A percentile compares a stretch with the other conserved stretches of the same genome.
phyloP scores from a whole-genome alignment of 30 jellyfish, hydroid and myxozoan species.

The Hydractinia symbiolongicarpus region DNA sequence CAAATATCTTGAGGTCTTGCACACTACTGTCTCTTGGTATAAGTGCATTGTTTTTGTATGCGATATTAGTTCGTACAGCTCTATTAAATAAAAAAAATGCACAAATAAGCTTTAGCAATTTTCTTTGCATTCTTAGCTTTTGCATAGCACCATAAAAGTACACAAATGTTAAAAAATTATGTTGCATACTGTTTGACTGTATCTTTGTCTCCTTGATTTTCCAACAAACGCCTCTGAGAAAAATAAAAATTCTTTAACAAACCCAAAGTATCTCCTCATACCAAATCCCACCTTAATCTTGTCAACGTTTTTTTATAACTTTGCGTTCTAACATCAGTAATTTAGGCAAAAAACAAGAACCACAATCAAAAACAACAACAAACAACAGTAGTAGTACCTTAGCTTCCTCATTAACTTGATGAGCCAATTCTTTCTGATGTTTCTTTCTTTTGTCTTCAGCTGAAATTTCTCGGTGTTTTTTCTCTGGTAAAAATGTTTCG shows the following conservation, averaged over 20 bases:
- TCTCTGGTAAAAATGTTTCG: conserved; percentile 60
- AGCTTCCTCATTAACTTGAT: conserved; percentile 92
- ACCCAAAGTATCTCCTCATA: too few species aligned
- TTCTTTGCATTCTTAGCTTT: too few species aligned
- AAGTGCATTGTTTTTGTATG: conserved; percentile 69
- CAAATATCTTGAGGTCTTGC: conserved; percentile 81
- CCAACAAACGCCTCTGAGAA: conserved; percentile 75
- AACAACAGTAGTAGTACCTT: conserved; percentile 33
- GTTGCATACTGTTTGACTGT: conserved; percentile 19
- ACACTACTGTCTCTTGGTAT: conserved; percentile 90
- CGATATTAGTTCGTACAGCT: conserved; percentile 69
- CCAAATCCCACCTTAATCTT: too few species aligned
- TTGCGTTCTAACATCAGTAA: too few species aligned
- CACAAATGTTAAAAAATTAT: not conserved
- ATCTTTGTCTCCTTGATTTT: conserved; percentile 63
- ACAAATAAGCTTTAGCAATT: not conserved
- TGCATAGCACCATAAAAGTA: not conserved
- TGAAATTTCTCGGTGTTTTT: conserved; percentile 80
- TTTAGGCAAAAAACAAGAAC: not conserved
- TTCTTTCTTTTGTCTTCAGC: conserved; percentile 92
- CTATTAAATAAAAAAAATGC: conserved; percentile 22
- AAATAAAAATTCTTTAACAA: not conserved
- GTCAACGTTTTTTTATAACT: too few species aligned
- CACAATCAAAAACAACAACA: not conserved
- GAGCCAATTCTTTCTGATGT: conserved; percentile 93